Conservation (phyloP, 2,113 vertebrate genomes). For the Ailuropoda melanoleuca region DNA sequence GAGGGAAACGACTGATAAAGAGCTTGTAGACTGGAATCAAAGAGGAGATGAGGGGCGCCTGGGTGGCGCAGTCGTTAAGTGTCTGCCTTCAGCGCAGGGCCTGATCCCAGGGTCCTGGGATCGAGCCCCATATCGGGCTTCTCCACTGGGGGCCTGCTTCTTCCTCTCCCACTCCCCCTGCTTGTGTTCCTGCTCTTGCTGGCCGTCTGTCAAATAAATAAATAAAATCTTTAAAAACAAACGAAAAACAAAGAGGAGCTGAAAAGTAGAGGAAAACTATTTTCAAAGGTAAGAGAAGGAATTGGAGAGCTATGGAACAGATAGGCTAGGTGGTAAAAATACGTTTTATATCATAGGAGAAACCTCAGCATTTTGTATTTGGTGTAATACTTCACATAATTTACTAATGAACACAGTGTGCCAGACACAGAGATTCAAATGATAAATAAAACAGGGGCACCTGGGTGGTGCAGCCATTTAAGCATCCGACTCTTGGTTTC, state of each 20-base stretch:
- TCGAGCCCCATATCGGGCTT: no score
- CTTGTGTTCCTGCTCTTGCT: no score
- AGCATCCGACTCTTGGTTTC: background rate
- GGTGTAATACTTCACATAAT: background rate
- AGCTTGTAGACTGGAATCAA: background rate
- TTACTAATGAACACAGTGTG: background rate
- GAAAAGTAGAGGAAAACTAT: background rate
- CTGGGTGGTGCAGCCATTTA: background rate
- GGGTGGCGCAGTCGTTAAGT: no score
- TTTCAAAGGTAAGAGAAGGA: slow-evolving; percentile 18
- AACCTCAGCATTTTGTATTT: background rate
- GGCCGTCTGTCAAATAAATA: no score
- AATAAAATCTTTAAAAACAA: no score
- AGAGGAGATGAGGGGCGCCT: background rate
- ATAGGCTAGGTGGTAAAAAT: background rate
- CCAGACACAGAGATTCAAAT: slow-evolving; percentile 17
- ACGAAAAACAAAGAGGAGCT: background rate
- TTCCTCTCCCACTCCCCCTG: no score
- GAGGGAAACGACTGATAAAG: background rate
- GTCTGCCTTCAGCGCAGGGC: no score
- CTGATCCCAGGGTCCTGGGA: no score
- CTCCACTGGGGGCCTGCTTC: no score
- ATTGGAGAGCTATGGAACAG: background rate
- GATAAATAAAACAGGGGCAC: background rate
- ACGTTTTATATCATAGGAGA: background rate